phyloP scores from a whole-genome alignment of 1,140 invertebrate species.

The Drosophila bocki region DNA sequence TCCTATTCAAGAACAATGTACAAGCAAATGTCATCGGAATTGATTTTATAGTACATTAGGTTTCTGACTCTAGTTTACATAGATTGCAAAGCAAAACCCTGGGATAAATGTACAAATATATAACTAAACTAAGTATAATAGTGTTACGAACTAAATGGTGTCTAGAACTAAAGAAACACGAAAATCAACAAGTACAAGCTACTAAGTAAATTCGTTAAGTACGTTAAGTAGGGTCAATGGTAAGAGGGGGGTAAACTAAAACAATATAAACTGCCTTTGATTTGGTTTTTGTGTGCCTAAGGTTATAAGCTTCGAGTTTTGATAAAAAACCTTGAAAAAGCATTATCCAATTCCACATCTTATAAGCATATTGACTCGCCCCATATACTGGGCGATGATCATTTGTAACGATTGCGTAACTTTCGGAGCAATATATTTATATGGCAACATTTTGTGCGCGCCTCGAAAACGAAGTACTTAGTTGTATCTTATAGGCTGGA shows the following conservation, averaged over 20 bases:
- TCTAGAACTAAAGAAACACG: constrained; percentile 71
- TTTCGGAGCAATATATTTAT: constrained; percentile 49
- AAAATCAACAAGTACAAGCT: constrained; percentile 65
- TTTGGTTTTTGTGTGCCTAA: constrained; percentile 23
- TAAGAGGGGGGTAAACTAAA: constrained; percentile 43
- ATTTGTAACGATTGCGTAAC: constrained; percentile 61
- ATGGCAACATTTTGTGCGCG: constrained; percentile 79
- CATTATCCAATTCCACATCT: constrained; percentile 63
- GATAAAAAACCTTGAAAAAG: constrained; percentile 75
- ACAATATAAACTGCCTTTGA: constrained; percentile 33
- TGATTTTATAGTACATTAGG: constrained; percentile 34
- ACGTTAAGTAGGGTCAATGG: constrained; percentile 47
- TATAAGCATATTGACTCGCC: constrained; percentile 53
- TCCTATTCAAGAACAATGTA: constrained; percentile 57
- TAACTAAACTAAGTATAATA: constrained; percentile 45
- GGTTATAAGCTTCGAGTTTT: constrained; percentile 53
- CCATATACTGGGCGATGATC: constrained; percentile 31
- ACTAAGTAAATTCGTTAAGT: constrained; percentile 69
- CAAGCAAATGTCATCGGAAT: constrained; percentile 55
- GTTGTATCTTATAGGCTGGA: constrained; percentile 42
- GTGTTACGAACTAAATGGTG: constrained; percentile 59
- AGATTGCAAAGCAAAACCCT: constrained; percentile 49
- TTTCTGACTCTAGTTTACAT: constrained; percentile 35
- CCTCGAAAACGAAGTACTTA: constrained; percentile 63
- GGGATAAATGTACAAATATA: constrained; percentile 66